A percentile compares a stretch with the other conserved stretches of the same genome.
Conservation (phyloP, 2,888 invertebrate genomes). For the Drosophila cracens region DNA sequence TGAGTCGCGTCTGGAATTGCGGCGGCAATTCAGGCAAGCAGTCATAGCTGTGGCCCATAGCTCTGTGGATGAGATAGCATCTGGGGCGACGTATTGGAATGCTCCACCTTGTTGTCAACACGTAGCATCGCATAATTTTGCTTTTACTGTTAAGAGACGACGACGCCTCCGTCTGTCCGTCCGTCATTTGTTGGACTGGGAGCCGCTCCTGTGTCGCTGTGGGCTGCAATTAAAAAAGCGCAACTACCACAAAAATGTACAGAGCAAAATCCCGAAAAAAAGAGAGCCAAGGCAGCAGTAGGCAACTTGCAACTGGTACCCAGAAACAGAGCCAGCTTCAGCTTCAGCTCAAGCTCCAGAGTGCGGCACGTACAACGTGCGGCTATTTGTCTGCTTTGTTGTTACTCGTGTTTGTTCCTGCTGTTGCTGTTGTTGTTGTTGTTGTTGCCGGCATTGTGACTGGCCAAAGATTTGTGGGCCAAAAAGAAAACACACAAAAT, state of each 20-base stretch:
- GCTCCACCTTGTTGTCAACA: constrained; percentile 74
- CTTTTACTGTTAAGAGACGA: constrained; percentile 76
- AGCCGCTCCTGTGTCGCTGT: constrained; percentile 76
- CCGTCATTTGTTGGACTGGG: constrained; percentile 45
- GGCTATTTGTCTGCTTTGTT: constrained; percentile 78
- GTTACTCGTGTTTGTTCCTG: constrained; percentile 60
- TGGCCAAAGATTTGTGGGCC: constrained; percentile 75
- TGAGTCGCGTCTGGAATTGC: constrained; percentile 16
- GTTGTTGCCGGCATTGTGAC: constrained; percentile 70
- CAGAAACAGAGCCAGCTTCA: background rate
- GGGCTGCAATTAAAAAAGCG: constrained; percentile 75
- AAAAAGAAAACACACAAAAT: constrained; percentile 40
- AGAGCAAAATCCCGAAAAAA: constrained; percentile 30
- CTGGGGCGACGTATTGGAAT: constrained; percentile 72
- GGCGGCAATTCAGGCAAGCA: constrained; percentile 14
- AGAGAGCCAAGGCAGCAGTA: constrained; percentile 23
- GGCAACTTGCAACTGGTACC: constrained; percentile 15
- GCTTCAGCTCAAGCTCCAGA: constrained; percentile 33
- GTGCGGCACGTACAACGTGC: constrained; percentile 74
- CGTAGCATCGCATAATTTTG: constrained; percentile 77
- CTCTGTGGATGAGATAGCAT: constrained; percentile 52
- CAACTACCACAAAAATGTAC: constrained; percentile 68
- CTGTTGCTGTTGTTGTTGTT: constrained; percentile 29
- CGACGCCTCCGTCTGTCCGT: constrained; percentile 25
- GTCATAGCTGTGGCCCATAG: constrained; percentile 22